Evolutionary conservation across 2,888 invertebrate genomes (phyloP), one percentile per base, ranked within the genome.

Genomic region (Tetragnatha montana): DNA sequence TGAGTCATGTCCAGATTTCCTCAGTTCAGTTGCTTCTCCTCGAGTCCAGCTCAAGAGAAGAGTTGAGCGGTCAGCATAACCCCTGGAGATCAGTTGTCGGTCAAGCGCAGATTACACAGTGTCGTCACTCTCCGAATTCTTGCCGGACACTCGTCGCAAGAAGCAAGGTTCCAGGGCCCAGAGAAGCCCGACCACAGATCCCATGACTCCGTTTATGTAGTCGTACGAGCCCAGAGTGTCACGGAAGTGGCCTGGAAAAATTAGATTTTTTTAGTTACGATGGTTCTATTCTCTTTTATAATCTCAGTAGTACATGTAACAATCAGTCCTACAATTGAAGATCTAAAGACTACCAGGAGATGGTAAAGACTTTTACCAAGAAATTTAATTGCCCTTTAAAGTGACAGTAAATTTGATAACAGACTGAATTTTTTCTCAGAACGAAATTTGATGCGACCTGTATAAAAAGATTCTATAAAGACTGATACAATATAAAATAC

Each of bases 201-300:
- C 89, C 1, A 91, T 51, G 1, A 69, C 75, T 47, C 91, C 91
- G 12, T 91, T 90, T 8, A 91, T 87, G 76, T 83, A 88, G 86
- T 91, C 88, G 21, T 92, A 92, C 10, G 91, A 91, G 78, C 90
- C 90, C 35, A 85, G 68, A 0, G 80, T 86, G 51, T 92, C 92
- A 6, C 92, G 82, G 81, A 91, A 92, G 82, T 91, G 91, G 60
- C 92, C 92, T 90, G 50, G 35, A 89, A 88, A 69, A n/a, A 21
- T 14, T 35, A 4, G 35, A 35, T 35, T 35, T 35, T n/a, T n/a
- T 35, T 35, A 35, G 35, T 35, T 35, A 1, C 1, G 4, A 35
- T 35, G 35, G 4, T 35, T 68, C 10, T 14, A 3, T 69, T 69
- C 3, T 14, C 69, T 69, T 14, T 14, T 1, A 4, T 4, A 3